Evolutionary conservation across 2,888 invertebrate genomes (phyloP), one percentile per base, ranked within the genome.

Genomic region (Tipula confusa): DNA sequence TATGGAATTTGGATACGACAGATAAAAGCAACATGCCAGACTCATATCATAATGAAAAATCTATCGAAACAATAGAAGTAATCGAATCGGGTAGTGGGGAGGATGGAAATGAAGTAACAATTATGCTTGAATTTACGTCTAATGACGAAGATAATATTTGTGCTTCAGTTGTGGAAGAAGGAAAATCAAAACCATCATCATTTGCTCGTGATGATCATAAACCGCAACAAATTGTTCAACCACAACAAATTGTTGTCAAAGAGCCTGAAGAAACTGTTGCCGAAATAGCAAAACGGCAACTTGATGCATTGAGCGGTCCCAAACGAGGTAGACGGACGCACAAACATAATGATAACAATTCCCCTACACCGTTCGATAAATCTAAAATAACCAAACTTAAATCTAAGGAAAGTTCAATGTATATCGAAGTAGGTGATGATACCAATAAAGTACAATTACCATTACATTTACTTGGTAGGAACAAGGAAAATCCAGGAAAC

Each of bases 231-330:
- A 24, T 79, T 79, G 1, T 6, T 79, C 18, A 64, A 24, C 64
- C 64, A 0, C 6, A 11, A 11, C 33, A 64, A 64, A 43, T 43
- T 43, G 15, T 11, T 1, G 33, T 33, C 9, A 43, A 43, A 43
- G 43, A 43, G 4, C 1, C 3, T 29, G 80, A 80, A 29, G 18
- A 33, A 11, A 29, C 13, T 48, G 29, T 48, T 43, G 43, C 83
- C 15, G 83, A 43, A 29, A 83, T 83, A 29, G 83, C 83, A 13
- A 83, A 29, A 15, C 15, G 33, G 6, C 83, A 83, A 83, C 48
- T 83, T 15, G 83, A 83, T 29, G 29, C n/a, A 0, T 29, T 83
- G 15, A 28, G 24, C 2, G 18, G 18, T 2, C 18, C 6, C 4
- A 82, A 82, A 82, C n/a, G 18, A 5, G 31, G 31, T 82, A 29